Conservation (phyloP, 2,888 invertebrate genomes). For the Anticlea derivata region DNA sequence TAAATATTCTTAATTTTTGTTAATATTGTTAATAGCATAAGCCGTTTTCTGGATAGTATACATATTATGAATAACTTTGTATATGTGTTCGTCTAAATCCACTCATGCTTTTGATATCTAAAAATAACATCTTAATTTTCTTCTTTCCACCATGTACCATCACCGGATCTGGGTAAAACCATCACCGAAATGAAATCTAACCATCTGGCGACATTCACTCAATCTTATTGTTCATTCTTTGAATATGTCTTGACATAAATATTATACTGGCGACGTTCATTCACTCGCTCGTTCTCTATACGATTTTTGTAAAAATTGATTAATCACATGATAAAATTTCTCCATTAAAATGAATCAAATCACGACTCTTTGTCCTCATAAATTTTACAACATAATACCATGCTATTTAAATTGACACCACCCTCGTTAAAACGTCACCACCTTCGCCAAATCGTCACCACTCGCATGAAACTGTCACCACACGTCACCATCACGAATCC, state of each 20-base stretch:
- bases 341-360: too few species aligned
- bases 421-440: constrained; percentile 4
- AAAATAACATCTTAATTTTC: constrained; percentile 35
- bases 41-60: too few species aligned
- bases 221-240: background rate
- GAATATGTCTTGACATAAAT: too few species aligned
- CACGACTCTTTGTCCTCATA: too few species aligned
- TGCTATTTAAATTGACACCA: constrained; percentile 1
- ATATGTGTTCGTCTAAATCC: too few species aligned
- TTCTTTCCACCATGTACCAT: constrained; percentile 41
- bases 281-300: background rate
- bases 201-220: background rate
- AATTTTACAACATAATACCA: background rate
- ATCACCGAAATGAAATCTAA: constrained; percentile 25
- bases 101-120: too few species aligned
- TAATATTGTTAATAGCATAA: too few species aligned
- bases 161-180: constrained; percentile 33
- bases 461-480: constrained; percentile 6
- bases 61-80: too few species aligned
- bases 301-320: too few species aligned
- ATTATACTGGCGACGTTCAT: background rate
- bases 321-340: too few species aligned
- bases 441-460: constrained; percentile 11
- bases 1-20: too few species aligned
- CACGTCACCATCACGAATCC: constrained; percentile 10